Percentiles rank a stretch among this genome's conserved stretches.
phyloP scores from a whole-genome alignment of 2,888 invertebrate genomes.

The Pachycephus smyrnensis region DNA sequence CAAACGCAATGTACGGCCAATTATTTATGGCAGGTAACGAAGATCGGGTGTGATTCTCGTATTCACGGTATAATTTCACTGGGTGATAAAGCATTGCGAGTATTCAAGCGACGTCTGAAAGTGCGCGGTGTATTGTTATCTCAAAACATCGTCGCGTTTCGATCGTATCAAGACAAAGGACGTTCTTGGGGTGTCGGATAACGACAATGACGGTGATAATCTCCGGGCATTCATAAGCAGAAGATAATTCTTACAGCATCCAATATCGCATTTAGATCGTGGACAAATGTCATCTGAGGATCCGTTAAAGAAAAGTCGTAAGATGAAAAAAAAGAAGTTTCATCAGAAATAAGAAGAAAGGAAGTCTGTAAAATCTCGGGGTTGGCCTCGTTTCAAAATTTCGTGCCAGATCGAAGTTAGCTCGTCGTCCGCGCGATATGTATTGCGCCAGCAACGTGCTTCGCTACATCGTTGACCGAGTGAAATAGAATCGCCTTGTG shows the following conservation, averaged over 20 bases:
- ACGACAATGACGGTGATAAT: background rate
- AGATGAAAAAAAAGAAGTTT: background rate
- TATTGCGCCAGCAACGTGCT: background rate
- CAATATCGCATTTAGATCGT: background rate
- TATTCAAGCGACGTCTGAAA: background rate
- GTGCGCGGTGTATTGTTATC: background rate
- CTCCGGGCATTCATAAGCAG: background rate
- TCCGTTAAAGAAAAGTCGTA: background rate
- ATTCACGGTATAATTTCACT: background rate
- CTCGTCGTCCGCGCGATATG: too few species aligned
- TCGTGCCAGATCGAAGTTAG: background rate
- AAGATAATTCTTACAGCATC: background rate
- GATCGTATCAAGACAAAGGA: background rate
- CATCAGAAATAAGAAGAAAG: background rate
- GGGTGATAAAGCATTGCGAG: background rate
- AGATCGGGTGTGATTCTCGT: background rate
- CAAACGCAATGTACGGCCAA: background rate
- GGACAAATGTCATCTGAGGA: background rate
- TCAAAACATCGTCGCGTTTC: background rate
- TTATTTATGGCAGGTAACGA: background rate
- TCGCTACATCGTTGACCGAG: background rate
- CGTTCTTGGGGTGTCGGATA: background rate
- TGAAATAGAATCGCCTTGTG: background rate
- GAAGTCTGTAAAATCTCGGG: background rate
- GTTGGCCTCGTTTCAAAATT: background rate